Evolutionary conservation across 2,888 invertebrate genomes (phyloP).

Genomic region (Campopleginae sp.): DNA sequence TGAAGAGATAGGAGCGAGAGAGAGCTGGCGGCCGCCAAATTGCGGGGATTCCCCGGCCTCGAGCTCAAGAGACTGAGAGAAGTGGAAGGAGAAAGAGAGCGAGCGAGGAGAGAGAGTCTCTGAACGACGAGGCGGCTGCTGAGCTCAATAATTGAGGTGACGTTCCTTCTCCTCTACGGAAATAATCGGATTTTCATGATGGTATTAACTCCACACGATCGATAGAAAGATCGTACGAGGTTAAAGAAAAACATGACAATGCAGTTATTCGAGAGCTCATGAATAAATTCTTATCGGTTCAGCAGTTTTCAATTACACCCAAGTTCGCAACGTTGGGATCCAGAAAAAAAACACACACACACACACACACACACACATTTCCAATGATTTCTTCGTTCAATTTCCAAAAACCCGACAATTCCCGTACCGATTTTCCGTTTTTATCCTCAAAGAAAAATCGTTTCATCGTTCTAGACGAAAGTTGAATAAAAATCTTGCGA

Average conservation of each 20-base stretch:
- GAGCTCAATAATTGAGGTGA: slow-evolving; percentile 32
- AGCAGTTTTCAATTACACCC: no score
- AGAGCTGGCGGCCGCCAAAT: slow-evolving; percentile 48
- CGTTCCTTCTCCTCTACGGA: slow-evolving; percentile 20
- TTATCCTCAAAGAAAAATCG: no score
- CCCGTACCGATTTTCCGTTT: no score
- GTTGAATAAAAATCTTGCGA: no score
- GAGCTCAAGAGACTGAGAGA: neutral
- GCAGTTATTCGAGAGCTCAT: no score
- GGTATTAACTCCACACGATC: neutral
- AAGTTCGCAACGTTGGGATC: no score
- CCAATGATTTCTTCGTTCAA: no score
- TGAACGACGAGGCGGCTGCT: slow-evolving; percentile 48
- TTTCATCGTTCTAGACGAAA: no score
- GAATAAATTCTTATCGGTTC: no score
- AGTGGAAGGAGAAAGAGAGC: neutral
- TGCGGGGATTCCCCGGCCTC: slow-evolving; percentile 62
- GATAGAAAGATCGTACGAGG: neutral
- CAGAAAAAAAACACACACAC: no score
- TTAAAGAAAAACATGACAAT: neutral
- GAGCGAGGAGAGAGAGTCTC: neutral
- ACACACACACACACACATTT: no score
- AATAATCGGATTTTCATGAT: slow-evolving; percentile 26
- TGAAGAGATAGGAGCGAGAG: neutral
- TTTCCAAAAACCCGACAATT: no score